Evolutionary conservation across 2,888 invertebrate species (phyloP).

Genomic region (Scelioninae gen. 1): DNA sequence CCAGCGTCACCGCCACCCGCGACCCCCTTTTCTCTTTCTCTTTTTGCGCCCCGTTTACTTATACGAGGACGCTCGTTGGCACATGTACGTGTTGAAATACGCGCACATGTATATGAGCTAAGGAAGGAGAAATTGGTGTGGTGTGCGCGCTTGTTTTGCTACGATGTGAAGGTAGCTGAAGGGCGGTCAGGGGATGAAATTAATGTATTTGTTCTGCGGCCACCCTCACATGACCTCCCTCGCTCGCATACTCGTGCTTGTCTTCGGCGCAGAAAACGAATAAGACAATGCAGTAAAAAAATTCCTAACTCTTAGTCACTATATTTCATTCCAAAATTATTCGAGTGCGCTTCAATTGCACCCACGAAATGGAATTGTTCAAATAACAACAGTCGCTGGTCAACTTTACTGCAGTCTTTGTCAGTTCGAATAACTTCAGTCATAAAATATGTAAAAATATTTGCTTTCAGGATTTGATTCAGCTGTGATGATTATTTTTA

Average conservation of each 20-base stretch:
- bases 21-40: slow-evolving; percentile 72
- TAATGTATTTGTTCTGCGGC: slow-evolving; percentile 84
- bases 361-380: no score
- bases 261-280: slow-evolving; percentile 74
- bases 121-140: slow-evolving; percentile 53
- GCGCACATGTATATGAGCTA: slow-evolving; percentile 66
- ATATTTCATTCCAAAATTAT: no score
- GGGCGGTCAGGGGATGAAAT: slow-evolving; percentile 79
- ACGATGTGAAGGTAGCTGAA: slow-evolving; percentile 66
- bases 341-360: no score
- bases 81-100: slow-evolving; percentile 74
- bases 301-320: slow-evolving; percentile 28
- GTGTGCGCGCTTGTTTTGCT: slow-evolving; percentile 71
- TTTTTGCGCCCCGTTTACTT: slow-evolving; percentile 82
- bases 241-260: slow-evolving; percentile 73
- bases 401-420: no score
- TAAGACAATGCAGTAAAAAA: slow-evolving; percentile 74
- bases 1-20: slow-evolving; percentile 63
- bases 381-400: no score
- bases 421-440: no score
- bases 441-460: no score
- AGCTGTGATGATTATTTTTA: no score
- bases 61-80: slow-evolving; percentile 80
- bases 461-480: no score
- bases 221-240: slow-evolving; percentile 80